Evolutionary conservation across 2,797 vertebrate species (phyloP).

Genomic region (Adelosebastes latens): DNA sequence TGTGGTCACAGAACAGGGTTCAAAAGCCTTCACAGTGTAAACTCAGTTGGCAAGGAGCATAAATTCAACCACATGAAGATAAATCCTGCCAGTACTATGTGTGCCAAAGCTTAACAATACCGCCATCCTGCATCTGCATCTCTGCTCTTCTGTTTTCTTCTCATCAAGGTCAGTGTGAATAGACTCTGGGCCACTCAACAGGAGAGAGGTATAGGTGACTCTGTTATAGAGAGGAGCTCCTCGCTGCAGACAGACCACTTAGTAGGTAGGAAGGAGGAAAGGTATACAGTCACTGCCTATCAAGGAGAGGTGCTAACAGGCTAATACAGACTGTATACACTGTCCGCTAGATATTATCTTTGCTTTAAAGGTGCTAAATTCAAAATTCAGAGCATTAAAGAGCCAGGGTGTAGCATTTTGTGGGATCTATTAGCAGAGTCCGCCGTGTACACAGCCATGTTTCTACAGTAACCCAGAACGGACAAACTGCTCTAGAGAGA

Average conservation of each 20-base stretch:
- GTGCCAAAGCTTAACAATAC: neutral
- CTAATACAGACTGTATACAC: neutral
- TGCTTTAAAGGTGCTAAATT: neutral
- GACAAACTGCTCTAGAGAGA: no score
- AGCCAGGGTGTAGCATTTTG: neutral
- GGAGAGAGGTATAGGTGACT: neutral
- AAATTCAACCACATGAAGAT: constrained; percentile 20
- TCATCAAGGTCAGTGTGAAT: constrained; percentile 40
- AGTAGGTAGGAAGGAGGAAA: neutral
- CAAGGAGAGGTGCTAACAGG: neutral
- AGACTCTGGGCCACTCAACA: neutral
- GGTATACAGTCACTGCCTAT: neutral
- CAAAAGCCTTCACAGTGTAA: constrained; percentile 4
- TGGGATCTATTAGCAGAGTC: neutral
- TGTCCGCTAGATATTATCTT: neutral
- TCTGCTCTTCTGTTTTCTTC: neutral
- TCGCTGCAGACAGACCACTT: neutral
- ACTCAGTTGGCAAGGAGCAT: constrained; percentile 6
- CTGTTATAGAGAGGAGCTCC: neutral
- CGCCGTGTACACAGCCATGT: no score
- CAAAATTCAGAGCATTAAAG: neutral
- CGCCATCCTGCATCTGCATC: neutral
- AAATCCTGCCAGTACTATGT: neutral
- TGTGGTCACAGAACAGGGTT: constrained; percentile 12
- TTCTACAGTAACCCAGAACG: no score